Base-by-base conservation (phyloP, 1,140 invertebrate genomes). In the Hesperophylax magnus region DNA sequence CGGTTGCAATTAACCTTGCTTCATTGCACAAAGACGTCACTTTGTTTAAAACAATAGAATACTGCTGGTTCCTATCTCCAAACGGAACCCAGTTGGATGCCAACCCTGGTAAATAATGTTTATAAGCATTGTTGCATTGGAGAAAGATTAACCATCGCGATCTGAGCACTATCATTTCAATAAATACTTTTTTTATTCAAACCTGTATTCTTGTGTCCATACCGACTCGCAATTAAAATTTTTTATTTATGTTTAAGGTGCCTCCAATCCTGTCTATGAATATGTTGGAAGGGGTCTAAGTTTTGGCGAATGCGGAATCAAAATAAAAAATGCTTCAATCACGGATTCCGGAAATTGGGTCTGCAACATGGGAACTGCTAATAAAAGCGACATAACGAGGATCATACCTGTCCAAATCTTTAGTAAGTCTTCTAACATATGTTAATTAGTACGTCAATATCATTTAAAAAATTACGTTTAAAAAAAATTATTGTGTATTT, bases 301-400 rank as follows among this genome's bases (percentile, higher is more conserved):
- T 18, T 77, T 17, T 53, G 83, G 83, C 31, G 67, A 80, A 47
- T 84, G 83, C 61, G 80, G 83, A 65, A 80, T 84, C 5, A 81
- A 53, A 78, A 67, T 84, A 9, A 67, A 72, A 60, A 58, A 39
- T 31, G 75, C 83, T 8, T 63, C 54, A 53, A 18, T 39, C 27
- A 24, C 22, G 27, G 74, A 84, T 53, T 22, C 52, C 27, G 83
- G 83, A 34, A 53, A 54, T 15, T 84, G 83, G 83, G 67, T 39
- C 15, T 84, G 83, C 71, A 84, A 76, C 53, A 69, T 82, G 56
- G 83, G 78, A 65, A 34, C 18, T n/a, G 24, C 9, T 2, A 47
- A 61, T 0, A 3, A 14, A 15, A 15, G 14, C 3, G 80, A 84
- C 24, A 17, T 72, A 22, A 17, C 14, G 58, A 27, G 11, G 6